Conservation (phyloP, 2,113 vertebrate genomes). For the Clupea harengus region DNA sequence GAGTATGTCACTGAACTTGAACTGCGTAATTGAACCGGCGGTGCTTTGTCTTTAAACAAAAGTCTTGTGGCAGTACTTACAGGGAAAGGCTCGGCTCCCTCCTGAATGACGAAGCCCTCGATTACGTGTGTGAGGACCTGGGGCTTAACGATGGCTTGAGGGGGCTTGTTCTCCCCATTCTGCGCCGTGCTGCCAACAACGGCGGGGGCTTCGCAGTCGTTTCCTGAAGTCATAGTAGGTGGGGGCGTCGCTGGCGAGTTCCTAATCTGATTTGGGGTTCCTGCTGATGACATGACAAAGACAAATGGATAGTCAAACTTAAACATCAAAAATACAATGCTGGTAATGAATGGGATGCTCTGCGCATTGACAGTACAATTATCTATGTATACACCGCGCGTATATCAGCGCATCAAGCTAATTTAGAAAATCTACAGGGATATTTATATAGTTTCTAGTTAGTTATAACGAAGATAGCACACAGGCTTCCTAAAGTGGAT, state of each 20-base stretch:
- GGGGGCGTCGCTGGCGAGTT: slow-evolving; percentile 68
- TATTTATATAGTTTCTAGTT: not conserved
- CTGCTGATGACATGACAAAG: slow-evolving; percentile 52
- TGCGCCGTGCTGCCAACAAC: slow-evolving; percentile 81
- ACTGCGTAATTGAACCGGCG: not conserved
- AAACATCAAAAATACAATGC: not conserved
- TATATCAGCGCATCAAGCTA: not conserved
- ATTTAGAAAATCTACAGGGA: not conserved
- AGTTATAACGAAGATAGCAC: not conserved
- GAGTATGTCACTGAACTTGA: not conserved
- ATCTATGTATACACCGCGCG: not conserved
- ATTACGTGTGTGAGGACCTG: slow-evolving; percentile 98
- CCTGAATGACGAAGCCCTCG: slow-evolving; percentile 98
- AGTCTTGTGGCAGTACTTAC: slow-evolving; percentile 66
- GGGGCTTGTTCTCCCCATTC: slow-evolving; percentile 92
- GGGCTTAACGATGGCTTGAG: slow-evolving; percentile 95
- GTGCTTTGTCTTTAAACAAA: not conserved
- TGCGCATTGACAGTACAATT: not conserved
- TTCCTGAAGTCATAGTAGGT: slow-evolving; percentile 87
- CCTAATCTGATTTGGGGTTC: slow-evolving; percentile 73
- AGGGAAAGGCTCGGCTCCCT: slow-evolving; percentile 94
- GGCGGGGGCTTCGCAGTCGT: slow-evolving; percentile 79
- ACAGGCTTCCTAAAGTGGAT: not conserved
- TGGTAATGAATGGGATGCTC: not conserved
- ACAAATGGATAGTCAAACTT: not conserved